Evolutionary conservation across 92 coral and sea anemone species (phyloP).

Genomic region (Hydrozoanthus gracilis): DNA sequence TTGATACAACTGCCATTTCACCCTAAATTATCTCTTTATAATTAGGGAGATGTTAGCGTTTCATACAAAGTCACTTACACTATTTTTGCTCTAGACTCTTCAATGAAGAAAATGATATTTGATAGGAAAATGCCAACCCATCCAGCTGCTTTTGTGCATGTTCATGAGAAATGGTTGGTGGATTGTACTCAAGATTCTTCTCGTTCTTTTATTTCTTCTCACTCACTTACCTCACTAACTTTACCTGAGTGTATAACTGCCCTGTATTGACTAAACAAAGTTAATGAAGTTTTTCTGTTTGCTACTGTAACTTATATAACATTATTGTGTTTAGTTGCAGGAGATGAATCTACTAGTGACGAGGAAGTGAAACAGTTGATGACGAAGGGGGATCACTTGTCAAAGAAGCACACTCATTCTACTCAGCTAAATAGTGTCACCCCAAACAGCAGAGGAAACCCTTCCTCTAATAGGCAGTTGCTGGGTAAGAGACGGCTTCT

Average conservation of each 20-base stretch:
- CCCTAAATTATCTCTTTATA: no score
- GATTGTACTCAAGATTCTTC: no score
- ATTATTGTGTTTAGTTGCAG: slow-evolving; percentile 11
- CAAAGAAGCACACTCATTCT: slow-evolving; percentile 50
- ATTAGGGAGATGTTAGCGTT: no score
- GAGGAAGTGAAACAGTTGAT: slow-evolving; percentile 63
- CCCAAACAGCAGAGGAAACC: slow-evolving; percentile 35
- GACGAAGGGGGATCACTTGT: slow-evolving; percentile 47
- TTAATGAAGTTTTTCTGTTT: neutral
- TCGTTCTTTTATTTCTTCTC: no score
- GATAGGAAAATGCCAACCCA: no score
- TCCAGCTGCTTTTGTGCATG: no score
- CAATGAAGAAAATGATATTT: no score
- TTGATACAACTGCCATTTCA: no score
- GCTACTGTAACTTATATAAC: neutral
- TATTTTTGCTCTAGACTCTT: no score
- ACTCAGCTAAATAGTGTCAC: slow-evolving; percentile 55
- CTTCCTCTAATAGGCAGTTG: slow-evolving; percentile 73
- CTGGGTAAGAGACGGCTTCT: slow-evolving; percentile 52
- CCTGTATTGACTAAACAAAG: neutral
- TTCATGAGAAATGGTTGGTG: no score
- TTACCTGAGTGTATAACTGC: neutral
- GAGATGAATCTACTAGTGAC: slow-evolving; percentile 74
- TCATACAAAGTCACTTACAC: no score
- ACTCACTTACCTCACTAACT: no score